phyloP scores from a whole-genome alignment of 2,113 vertebrate species.

The Paraplagusia blochii region DNA sequence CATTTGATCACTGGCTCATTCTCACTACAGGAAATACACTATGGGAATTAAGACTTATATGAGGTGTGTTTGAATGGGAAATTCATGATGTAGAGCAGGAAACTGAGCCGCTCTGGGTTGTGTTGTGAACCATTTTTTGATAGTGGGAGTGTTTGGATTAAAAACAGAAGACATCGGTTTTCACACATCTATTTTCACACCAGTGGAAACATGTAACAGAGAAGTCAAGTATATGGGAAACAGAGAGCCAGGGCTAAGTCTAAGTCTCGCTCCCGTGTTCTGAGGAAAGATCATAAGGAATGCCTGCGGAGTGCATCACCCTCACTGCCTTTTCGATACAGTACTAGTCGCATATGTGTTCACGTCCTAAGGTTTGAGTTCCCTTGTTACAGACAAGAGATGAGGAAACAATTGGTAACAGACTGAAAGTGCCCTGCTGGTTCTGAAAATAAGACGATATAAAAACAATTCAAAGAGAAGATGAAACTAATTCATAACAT shows the following conservation, averaged over 20 bases:
- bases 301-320: slow-evolving; percentile 11
- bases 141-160: slow-evolving; percentile 26
- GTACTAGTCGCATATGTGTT: too few relatives aligned
- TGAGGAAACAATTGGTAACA: too few relatives aligned
- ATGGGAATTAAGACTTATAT: slow-evolving; percentile 10
- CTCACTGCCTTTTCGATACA: too few relatives aligned
- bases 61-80: neutral
- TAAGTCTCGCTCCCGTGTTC: slow-evolving; percentile 17
- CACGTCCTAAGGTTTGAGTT: too few relatives aligned
- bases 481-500: too few relatives aligned
- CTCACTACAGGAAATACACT: slow-evolving; percentile 23
- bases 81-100: neutral
- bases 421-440: too few relatives aligned
- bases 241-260: neutral
- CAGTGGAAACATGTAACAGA: slow-evolving; percentile 17
- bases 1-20: slow-evolving; percentile 13
- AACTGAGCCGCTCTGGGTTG: neutral
- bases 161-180: slow-evolving; percentile 10
- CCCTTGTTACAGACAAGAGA: too few relatives aligned
- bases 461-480: too few relatives aligned
- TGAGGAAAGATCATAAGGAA: slow-evolving; percentile 17
- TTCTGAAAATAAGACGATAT: too few relatives aligned
- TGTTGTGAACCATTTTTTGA: slow-evolving; percentile 6
- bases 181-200: slow-evolving; percentile 5
- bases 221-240: slow-evolving; percentile 29